A percentile compares a stretch with the other conserved stretches of the same genome.
These are phyloP conservation scores for Prenolepis imparis DNA, from an alignment of 2,888 invertebrate species.

Conservation along the genomic window DNA sequence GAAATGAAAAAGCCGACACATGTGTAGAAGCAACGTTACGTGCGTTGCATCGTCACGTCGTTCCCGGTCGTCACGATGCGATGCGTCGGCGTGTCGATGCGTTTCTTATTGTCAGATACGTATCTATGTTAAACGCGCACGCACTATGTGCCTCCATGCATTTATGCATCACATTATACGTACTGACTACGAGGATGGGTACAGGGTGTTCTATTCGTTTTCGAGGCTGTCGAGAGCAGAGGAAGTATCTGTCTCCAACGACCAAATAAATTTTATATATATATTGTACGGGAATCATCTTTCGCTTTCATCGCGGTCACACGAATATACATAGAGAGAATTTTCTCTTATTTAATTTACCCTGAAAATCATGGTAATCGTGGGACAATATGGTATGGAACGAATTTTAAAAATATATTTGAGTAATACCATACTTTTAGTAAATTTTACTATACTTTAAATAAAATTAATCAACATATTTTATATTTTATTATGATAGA, in stretches of 20 bases:
- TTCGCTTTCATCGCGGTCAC: background rate
- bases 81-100: slow-evolving; percentile 77
- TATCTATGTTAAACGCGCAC: slow-evolving; percentile 81
- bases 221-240: slow-evolving; percentile 39
- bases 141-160: slow-evolving; percentile 75
- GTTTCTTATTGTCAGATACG: slow-evolving; percentile 81
- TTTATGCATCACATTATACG: slow-evolving; percentile 83
- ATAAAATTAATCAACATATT: no score
- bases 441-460: no score
- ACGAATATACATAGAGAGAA: no score
- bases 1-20: slow-evolving; percentile 59
- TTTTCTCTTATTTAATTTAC: no score
- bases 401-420: no score
- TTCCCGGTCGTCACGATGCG: slow-evolving; percentile 60
- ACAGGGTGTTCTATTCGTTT: slow-evolving; percentile 62
- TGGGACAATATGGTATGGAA: no score
- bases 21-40: slow-evolving; percentile 48
- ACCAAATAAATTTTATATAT: slow-evolving; percentile 36
- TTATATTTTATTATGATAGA: no score
- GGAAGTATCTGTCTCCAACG: slow-evolving; percentile 39
- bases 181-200: slow-evolving; percentile 49
- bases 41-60: slow-evolving; percentile 73
- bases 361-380: no score
- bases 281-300: slow-evolving; percentile 17
- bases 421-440: no score